These are phyloP conservation scores for Oryctolagus cuniculus DNA, from an alignment of 2,113 vertebrate genomes.

Conservation along the genomic window mOryCun1.1 NC_091439.1:61944501-61945000, in stretches of 20 bases:
- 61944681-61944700: not conserved
- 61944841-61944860: not conserved
- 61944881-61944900: not conserved
- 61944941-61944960: not conserved
- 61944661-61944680: not conserved
- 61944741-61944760: not conserved
- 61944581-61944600: not conserved
- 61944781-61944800: not conserved
- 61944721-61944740: not conserved
- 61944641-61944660: not conserved
- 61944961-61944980: not conserved
- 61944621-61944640: not conserved
- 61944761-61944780: too few species aligned
- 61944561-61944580: not conserved
- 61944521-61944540: not conserved
- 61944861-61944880: not conserved
- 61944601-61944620: not conserved
- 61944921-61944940: not conserved
- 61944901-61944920: not conserved
- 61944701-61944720: not conserved
- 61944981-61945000: not conserved
- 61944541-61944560: not conserved
- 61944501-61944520: not conserved
- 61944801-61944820: not conserved
- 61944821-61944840: not conserved